Conservation (phyloP, 2,113 vertebrate genomes). For the Mellivora capensis region DNA sequence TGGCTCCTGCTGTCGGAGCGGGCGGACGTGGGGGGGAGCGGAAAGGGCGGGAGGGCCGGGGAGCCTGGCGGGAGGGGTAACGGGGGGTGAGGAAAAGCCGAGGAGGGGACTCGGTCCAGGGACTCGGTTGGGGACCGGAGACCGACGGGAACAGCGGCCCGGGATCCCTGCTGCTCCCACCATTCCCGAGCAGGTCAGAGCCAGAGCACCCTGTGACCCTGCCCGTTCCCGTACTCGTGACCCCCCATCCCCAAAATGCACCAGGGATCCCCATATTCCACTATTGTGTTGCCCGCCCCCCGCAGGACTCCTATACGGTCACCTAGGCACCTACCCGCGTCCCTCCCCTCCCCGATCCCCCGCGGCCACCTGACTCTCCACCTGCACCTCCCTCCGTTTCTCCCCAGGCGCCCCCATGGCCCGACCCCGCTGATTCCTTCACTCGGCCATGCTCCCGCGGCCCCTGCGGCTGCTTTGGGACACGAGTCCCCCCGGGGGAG, state of each 20-base stretch:
- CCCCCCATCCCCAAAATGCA: background rate
- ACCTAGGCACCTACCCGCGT: background rate
- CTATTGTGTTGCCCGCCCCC: background rate
- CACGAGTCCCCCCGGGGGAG: conserved; percentile 65
- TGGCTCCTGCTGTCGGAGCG: conserved; percentile 59
- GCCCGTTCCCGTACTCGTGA: background rate
- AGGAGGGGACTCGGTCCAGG: conserved; percentile 39
- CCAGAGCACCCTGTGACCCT: conserved; percentile 26
- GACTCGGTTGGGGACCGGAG: conserved; percentile 23
- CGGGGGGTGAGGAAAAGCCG: conserved; percentile 58
- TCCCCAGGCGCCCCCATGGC: conserved; percentile 70
- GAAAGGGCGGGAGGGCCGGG: conserved; percentile 44
- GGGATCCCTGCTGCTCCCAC: conserved; percentile 48
- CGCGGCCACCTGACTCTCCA: background rate
- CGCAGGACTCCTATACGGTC: background rate
- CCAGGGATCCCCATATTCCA: background rate
- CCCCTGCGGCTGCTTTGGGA: conserved; percentile 74
- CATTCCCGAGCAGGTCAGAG: conserved; percentile 68
- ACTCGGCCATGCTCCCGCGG: conserved; percentile 70
- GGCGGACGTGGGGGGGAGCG: conserved; percentile 61
- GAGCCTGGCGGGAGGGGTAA: background rate
- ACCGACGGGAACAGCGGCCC: background rate
- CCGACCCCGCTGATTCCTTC: conserved; percentile 51
- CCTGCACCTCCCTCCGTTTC: background rate
- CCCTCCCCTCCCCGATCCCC: background rate